Evolutionary conservation across 2,113 vertebrate species (phyloP).

Genomic region (Nothobranchius furzeri): DNA sequence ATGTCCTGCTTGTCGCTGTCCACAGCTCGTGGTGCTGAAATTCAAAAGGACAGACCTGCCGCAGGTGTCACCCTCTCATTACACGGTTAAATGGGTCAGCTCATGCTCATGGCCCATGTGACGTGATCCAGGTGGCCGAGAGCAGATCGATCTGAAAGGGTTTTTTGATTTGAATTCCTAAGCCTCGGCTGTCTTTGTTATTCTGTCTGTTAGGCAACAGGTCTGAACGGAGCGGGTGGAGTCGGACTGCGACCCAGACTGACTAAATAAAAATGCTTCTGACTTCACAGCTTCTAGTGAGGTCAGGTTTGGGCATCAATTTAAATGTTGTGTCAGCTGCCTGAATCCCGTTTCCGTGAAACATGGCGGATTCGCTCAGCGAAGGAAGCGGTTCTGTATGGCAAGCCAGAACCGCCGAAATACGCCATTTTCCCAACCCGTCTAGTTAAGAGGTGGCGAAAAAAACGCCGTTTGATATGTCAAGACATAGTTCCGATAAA

Average conservation of each 20-base stretch:
- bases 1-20: constrained; percentile 53
- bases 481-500: constrained; percentile 62
- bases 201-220: too few relatives aligned
- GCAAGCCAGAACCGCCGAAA: too few relatives aligned
- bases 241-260: too few relatives aligned
- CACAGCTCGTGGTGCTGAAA: constrained; percentile 65
- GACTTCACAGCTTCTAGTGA: neutral
- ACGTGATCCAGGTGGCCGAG: constrained; percentile 35
- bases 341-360: constrained; percentile 11
- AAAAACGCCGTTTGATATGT: too few relatives aligned
- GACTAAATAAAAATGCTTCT: too few relatives aligned
- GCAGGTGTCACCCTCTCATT: constrained; percentile 38
- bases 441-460: too few relatives aligned
- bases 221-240: too few relatives aligned
- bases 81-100: constrained; percentile 30
- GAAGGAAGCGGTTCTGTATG: neutral
- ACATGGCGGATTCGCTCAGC: constrained; percentile 76
- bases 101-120: constrained; percentile 26
- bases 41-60: neutral
- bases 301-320: too few relatives aligned
- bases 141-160: constrained; percentile 23
- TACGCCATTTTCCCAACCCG: too few relatives aligned
- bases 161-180: too few relatives aligned
- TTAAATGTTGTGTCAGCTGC: too few relatives aligned
- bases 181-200: too few relatives aligned